These are phyloP conservation scores for Macquaria australasica DNA, from an alignment of 2,113 vertebrate genomes.

Conservation along the genomic window DNA sequence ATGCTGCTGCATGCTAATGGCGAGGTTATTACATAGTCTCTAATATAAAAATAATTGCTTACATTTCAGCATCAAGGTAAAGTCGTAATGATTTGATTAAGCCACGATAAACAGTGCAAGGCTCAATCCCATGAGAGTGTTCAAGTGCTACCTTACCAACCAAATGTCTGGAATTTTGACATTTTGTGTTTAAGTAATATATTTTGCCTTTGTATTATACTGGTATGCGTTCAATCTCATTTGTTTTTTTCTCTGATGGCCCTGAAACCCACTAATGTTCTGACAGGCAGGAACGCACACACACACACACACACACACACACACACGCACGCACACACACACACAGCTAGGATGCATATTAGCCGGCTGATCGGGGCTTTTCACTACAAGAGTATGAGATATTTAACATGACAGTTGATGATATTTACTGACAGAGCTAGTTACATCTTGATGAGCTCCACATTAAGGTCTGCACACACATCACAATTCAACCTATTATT, in stretches of 20 bases:
- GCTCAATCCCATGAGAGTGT: neutral
- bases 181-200: conserved; percentile 5
- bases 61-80: conserved; percentile 23
- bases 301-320: too few relatives aligned
- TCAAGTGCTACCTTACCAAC: neutral
- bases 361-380: conserved; percentile 28
- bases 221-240: neutral
- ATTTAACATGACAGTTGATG: conserved; percentile 76
- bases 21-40: conserved; percentile 25
- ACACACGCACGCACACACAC: neutral
- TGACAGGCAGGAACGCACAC: conserved; percentile 33
- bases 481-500: conserved; percentile 83
- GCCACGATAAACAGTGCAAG: conserved; percentile 14
- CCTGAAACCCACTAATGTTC: conserved; percentile 21
- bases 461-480: conserved; percentile 81
- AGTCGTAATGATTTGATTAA: conserved; percentile 28
- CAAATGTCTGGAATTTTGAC: neutral
- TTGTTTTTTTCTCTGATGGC: conserved; percentile 24
- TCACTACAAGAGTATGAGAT: conserved; percentile 57
- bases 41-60: conserved; percentile 37
- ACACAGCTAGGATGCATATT: conserved; percentile 36
- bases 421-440: conserved; percentile 80
- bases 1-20: conserved; percentile 26
- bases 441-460: conserved; percentile 84
- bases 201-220: conserved; percentile 17